Percentiles rank a stretch among this genome's conserved stretches.
These are phyloP conservation scores for Atlantisia rogersi DNA, from an alignment of 2,113 vertebrate species.

Conservation along the genomic window DNA sequence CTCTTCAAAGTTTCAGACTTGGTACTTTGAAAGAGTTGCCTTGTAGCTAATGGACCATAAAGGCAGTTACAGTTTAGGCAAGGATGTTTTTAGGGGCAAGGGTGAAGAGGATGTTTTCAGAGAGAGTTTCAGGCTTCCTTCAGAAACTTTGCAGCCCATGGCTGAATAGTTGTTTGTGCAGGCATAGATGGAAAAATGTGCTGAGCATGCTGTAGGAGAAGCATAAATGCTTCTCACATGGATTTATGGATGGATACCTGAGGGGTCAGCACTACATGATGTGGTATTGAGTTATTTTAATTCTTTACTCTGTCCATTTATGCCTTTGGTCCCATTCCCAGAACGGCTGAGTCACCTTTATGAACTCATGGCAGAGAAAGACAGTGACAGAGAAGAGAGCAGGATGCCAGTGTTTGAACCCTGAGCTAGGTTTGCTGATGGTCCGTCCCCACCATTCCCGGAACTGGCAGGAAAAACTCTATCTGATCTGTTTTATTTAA, in stretches of 20 bases:
- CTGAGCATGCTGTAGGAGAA: neutral
- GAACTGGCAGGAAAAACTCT: neutral
- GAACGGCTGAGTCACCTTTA: slow-evolving; percentile 39
- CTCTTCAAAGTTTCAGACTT: slow-evolving; percentile 21
- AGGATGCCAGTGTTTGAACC: rapidly evolving
- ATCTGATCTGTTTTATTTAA: neutral
- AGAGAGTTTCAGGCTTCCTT: neutral
- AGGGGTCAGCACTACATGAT: slow-evolving; percentile 34
- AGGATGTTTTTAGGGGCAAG: neutral
- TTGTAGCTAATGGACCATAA: slow-evolving; percentile 6
- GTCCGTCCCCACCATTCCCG: rapidly evolving
- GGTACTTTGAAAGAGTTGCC: neutral
- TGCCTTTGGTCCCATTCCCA: slow-evolving; percentile 48
- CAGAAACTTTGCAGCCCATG: neutral
- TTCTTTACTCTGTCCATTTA: slow-evolving; percentile 31
- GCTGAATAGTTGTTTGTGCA: neutral
- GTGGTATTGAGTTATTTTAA: slow-evolving; percentile 37
- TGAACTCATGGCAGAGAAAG: neutral
- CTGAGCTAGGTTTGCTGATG: rapidly evolving
- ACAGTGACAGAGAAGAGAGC: neutral
- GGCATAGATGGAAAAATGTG: neutral
- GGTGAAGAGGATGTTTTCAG: neutral
- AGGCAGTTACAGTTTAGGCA: neutral
- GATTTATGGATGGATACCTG: slow-evolving; percentile 43
- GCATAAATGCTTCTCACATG: neutral